Percentiles rank a stretch among this genome's conserved stretches.
These are phyloP conservation scores for Lucilia sericata DNA, from an alignment of 1,140 invertebrate genomes.

Conservation along the genomic window DNA sequence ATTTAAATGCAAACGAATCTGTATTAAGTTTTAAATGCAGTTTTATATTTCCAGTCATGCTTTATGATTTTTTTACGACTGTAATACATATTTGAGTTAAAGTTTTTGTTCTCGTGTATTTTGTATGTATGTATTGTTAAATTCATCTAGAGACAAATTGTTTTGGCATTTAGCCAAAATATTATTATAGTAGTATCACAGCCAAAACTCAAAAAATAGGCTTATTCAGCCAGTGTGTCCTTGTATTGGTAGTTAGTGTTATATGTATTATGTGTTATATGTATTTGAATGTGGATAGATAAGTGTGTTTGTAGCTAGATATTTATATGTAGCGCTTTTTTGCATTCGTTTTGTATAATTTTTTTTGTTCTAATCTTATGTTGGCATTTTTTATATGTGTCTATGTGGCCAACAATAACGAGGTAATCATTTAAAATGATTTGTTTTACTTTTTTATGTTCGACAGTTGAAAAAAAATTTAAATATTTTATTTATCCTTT, in stretches of 20 bases:
- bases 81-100: neutral
- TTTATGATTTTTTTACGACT: neutral
- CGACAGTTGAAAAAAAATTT: neutral
- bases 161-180: slow-evolving; percentile 59
- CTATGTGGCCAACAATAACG: slow-evolving; percentile 57
- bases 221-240: neutral
- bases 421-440: slow-evolving; percentile 64
- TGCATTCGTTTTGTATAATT: neutral
- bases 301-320: too few relatives aligned
- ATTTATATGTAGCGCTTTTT: neutral
- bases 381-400: slow-evolving; percentile 46
- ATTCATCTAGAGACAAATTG: slow-evolving; percentile 47
- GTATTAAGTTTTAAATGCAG: neutral
- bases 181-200: slow-evolving; percentile 61
- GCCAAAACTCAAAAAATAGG: slow-evolving; percentile 36
- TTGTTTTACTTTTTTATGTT: slow-evolving; percentile 51
- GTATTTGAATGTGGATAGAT: too few relatives aligned
- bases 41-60: slow-evolving; percentile 16
- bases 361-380: slow-evolving; percentile 24
- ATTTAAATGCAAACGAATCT: neutral
- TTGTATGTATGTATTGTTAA: neutral
- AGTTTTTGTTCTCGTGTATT: neutral
- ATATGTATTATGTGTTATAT: neutral
- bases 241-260: neutral
- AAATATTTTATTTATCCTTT: slow-evolving; percentile 24